Evolutionary conservation across 2,797 vertebrate genomes (phyloP), one percentile per base, ranked within the genome.

Genomic region (Syndactyla subalaris): DNA sequence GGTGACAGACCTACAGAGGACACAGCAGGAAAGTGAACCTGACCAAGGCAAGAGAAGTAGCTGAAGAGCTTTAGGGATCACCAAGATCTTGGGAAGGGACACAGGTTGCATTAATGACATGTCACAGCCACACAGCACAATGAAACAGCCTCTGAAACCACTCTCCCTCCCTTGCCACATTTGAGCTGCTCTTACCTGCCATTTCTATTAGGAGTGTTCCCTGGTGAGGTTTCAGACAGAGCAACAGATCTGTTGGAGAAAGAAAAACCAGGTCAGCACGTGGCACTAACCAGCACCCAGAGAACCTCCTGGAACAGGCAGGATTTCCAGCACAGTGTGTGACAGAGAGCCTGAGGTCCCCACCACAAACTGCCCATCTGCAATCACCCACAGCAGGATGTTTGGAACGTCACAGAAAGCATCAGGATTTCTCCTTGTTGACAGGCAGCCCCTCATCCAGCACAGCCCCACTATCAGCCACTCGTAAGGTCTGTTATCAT

Each of bases 171-270:
- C 0, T 6, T 30, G 51, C 30, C 2, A 0, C 1, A 5, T 23
- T 20, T n/a, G 34, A 55, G 52, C 34, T 26, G 88, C 58, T 71
- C 93, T 97, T 93, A 96, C 96, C 96, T 97, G 96, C 95, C 96
- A 97, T 96, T 57, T 75, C 59, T 76, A 4, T 7, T 3, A 27
- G 8, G 20, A 79, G n/a, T 10, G 57, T 27, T 68, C 45, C 76
- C 70, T 36, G 48, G 34, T 1, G 79, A 71, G 65, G 34, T 14
- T 74, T 81, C 77, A 63, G n/a, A 73, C 70, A 81, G n/a, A 86
- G 46, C 62, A 92, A 52, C 12, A 45, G 73, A 76, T 48, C 95
- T 97, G 27, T 1, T 12, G 36, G 59, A 89, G 43, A 85, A 52
- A 78, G 34, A 48, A 59, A 81, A 78, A 68, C 9, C 83, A 84